Base-by-base conservation (phyloP, 1,140 invertebrate genomes). In the Apis dorsata region DNA sequence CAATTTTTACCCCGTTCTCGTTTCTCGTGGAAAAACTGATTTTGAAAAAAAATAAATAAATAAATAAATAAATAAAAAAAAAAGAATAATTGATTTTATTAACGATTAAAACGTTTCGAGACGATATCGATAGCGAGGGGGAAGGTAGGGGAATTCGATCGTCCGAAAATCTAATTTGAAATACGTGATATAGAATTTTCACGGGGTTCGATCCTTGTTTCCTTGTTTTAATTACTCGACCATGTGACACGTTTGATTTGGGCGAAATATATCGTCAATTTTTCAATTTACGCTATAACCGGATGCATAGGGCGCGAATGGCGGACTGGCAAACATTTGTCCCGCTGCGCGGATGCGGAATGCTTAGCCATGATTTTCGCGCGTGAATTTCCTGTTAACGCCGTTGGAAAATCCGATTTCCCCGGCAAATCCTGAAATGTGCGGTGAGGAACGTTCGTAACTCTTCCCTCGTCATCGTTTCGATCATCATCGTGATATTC, bases 351-450 rank as follows among this genome's bases (percentile, higher is more conserved):
- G 34, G 28, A 44, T 19, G n/a, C 51, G 34, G 28, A 44, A 53
- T 59, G 44, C 17, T 79, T 51, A 49, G 11, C 66, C 11, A 70
- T 62, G 34, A 69, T 69, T 69, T n/a, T 49, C 66, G 17, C 44
- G 44, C 44, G 44, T 19, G 44, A 69, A 51, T 69, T 51, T 69
- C 66, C 21, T 1, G n/a, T 57, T 57, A 57, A 28, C 53, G 51
- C 12, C 24, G 51, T 0, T 12, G 44, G 77, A 21, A 70, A 79
- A 79, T 79, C 77, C 12, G 66, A 79, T 79, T 79, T 68, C 34
- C 34, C 66, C 51, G 44, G 81, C 76, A 75, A 84, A 83, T 84
- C 86, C 83, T 24, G 51, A 86, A 85, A 79, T 72, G 85, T 72
- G 85, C 81, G 83, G 82, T 80, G 79, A 84, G 17, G 55, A 57